A percentile compares a stretch with the other conserved stretches of the same genome.
phyloP scores from a whole-genome alignment of 1,140 invertebrate genomes.

The Zaprionus kolodkinae region DNA sequence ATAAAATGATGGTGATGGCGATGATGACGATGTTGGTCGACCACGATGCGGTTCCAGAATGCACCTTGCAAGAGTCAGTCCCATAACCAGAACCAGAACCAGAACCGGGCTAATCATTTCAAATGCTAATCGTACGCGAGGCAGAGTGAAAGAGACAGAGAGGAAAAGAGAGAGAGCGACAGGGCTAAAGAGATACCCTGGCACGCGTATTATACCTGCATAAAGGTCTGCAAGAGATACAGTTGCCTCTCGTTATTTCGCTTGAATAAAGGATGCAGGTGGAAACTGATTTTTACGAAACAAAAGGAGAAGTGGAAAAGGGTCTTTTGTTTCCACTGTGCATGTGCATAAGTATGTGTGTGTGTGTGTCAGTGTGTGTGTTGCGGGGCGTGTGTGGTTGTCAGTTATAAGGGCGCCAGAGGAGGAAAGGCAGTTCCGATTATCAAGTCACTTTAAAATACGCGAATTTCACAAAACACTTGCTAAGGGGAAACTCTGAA shows the following conservation, averaged over 20 bases:
- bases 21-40: constrained; percentile 65
- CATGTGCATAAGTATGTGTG: constrained; percentile 11
- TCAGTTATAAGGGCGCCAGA: constrained; percentile 53
- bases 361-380: background rate
- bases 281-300: constrained; percentile 71
- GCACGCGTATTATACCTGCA: constrained; percentile 76
- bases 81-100: constrained; percentile 19
- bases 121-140: constrained; percentile 72
- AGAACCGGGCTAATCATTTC: constrained; percentile 72
- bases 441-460: background rate
- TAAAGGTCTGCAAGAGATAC: constrained; percentile 52
- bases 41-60: constrained; percentile 74
- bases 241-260: constrained; percentile 51
- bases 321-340: constrained; percentile 35
- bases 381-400: constrained; percentile 49
- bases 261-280: constrained; percentile 74
- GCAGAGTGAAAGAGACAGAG: constrained; percentile 23
- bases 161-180: constrained; percentile 10
- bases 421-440: background rate
- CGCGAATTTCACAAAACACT: background rate
- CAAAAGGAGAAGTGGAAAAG: constrained; percentile 27
- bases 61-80: constrained; percentile 64
- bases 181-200: no score
- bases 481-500: background rate
- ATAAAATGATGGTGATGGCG: constrained; percentile 70